Percentiles rank a stretch among this genome's conserved stretches.
phyloP scores from a whole-genome alignment of 2,888 invertebrate species.

The Drosophila pegasa region DNA sequence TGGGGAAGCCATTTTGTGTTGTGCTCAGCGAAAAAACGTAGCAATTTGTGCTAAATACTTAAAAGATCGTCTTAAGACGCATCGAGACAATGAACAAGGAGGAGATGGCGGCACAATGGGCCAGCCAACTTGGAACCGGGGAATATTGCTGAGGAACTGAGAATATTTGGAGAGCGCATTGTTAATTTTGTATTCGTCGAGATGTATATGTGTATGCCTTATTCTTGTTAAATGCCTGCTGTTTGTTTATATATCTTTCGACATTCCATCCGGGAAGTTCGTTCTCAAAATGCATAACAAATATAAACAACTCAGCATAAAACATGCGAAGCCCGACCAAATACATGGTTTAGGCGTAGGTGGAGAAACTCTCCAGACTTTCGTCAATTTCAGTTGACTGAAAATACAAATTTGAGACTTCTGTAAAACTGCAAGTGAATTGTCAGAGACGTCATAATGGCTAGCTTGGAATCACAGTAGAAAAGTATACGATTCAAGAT shows the following conservation, averaged over 20 bases:
- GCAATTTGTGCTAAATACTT: slow-evolving; percentile 71
- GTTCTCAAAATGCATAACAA: slow-evolving; percentile 75
- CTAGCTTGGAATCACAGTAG: too few species aligned
- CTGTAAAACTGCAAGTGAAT: neutral
- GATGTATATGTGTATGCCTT: slow-evolving; percentile 19
- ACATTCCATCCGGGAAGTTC: slow-evolving; percentile 83
- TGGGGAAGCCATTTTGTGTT: slow-evolving; percentile 57
- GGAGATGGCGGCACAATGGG: neutral
- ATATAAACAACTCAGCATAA: slow-evolving; percentile 81
- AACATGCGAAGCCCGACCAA: slow-evolving; percentile 60
- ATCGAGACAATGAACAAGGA: slow-evolving; percentile 29
- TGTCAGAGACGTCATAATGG: too few species aligned
- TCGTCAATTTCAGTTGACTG: neutral
- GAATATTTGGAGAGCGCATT: slow-evolving; percentile 17
- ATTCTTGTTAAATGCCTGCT: slow-evolving; percentile 66
- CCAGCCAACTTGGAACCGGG: slow-evolving; percentile 47
- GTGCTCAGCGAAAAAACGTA: slow-evolving; percentile 42
- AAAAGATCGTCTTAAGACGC: slow-evolving; percentile 53
- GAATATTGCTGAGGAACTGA: slow-evolving; percentile 48
- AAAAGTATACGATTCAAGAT: too few species aligned
- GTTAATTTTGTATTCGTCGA: slow-evolving; percentile 36
- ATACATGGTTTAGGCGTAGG: slow-evolving; percentile 21
- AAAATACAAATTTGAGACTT: neutral
- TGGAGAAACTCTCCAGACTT: neutral
- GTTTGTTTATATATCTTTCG: slow-evolving; percentile 81